Base-by-base conservation (phyloP, 2,888 invertebrate genomes). In the Brachynemurus nebulosus region DNA sequence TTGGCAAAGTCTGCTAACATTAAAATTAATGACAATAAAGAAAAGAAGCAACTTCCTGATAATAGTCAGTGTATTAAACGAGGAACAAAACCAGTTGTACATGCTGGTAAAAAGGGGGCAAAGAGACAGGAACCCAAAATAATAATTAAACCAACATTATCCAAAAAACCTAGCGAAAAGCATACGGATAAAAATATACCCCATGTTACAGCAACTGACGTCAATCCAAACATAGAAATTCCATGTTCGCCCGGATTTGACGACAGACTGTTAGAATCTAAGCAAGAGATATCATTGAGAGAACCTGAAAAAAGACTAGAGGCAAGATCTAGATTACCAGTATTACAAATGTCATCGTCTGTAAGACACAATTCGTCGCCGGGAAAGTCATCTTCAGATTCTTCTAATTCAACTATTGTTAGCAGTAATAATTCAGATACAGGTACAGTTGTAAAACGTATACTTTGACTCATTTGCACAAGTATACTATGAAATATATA, bases 71-170 rank as follows among this genome's bases (percentile, higher is more conserved):
- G 42, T 60, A 8, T 17, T 21, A 11, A 19, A 42, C 34, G 19
- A 20, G 35, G 59, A 46, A 68, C 70, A 16, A 69, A 65, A 59
- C 67, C 73, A 1, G 71, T 74, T 23, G 69, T 74, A 44, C 66
- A 71, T 2, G 65, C 73, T 2, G 69, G 69, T 53, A 59, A 59
- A 48, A 59, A 59, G 42, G 59, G 66, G 17, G 59, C 60, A 14
- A 64, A 60, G 39, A 59, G 68, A 46, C 54, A 56, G 21, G 76
- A 80, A 53, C 69, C 74, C 1, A 74, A 71, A 55, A 70, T 78
- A 46, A 66, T 78, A 25, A 76, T 78, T 16, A 74, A 74, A 52
- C 71, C 78, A 6, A 71, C 71, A 1, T 65, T 69, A 34, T 55
- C 59, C 2, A 63, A 61, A 46, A 61, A 58, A 42, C 53, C 53